phyloP scores from a whole-genome alignment of 2,888 invertebrate genomes.

The Osedax fenrisi region DNA sequence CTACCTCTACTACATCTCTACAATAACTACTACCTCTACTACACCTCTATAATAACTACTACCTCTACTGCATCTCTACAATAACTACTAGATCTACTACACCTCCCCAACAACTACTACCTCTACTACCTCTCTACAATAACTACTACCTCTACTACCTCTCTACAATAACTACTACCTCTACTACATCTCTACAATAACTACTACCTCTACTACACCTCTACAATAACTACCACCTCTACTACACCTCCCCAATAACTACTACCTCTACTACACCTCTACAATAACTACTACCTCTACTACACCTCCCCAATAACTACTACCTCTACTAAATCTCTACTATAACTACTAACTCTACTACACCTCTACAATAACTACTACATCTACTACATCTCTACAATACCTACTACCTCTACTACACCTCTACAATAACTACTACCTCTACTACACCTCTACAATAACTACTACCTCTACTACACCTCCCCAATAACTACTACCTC shows the following conservation, averaged over 20 bases:
- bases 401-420: not conserved
- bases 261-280: not conserved
- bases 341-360: not conserved
- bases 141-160: too few species aligned
- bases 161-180: not conserved
- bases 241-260: too few species aligned
- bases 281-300: not conserved
- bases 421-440: not conserved
- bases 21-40: not conserved
- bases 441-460: not conserved
- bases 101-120: not conserved
- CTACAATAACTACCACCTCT: not conserved
- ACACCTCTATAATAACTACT: not conserved
- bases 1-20: not conserved
- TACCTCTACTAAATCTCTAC: too few species aligned
- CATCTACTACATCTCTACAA: not conserved
- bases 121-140: not conserved
- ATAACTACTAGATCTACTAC: too few species aligned
- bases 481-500: not conserved
- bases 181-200: not conserved
- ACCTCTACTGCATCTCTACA: not conserved
- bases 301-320: too few species aligned
- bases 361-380: too few species aligned
- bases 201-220: too few species aligned
- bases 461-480: too few species aligned